A percentile compares a stretch with the other conserved stretches of the same genome.
Conservation (phyloP, 2,113 vertebrate species). For the Lanius ludovicianus region DNA sequence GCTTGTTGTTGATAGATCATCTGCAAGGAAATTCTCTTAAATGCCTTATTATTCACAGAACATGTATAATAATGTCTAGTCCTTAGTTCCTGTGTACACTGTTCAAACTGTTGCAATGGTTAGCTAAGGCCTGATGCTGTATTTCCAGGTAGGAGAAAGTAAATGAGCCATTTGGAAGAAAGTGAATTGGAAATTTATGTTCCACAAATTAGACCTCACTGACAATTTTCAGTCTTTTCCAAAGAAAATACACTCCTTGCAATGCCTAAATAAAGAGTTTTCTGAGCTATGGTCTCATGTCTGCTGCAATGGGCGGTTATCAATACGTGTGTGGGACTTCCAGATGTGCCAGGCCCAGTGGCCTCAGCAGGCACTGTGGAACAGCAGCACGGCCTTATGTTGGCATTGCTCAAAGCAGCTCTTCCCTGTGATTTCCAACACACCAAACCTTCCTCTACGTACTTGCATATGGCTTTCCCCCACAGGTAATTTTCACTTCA, state of each 20-base stretch:
- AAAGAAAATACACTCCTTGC: not conserved
- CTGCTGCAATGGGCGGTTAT: not conserved
- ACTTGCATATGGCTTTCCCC: not conserved
- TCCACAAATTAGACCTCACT: not conserved
- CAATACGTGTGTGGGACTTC: not conserved
- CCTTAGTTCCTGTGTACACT: not conserved
- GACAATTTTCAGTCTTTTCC: not conserved
- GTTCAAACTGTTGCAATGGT: not conserved
- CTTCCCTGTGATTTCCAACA: not conserved
- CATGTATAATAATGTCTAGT: not conserved
- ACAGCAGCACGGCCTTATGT: rapidly evolving
- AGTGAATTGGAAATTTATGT: not conserved
- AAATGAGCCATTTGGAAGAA: not conserved
- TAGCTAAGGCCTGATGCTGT: not conserved
- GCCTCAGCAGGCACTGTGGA: not conserved
- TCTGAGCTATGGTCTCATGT: not conserved
- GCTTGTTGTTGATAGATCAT: not conserved
- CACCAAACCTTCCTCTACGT: not conserved
- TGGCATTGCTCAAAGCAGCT: not conserved
- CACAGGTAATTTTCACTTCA: not conserved
- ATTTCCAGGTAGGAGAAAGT: not conserved
- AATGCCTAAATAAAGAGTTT: not conserved
- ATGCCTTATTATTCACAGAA: not conserved
- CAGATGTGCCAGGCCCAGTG: not conserved
- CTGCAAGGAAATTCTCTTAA: not conserved